Evolutionary conservation across 1,140 invertebrate species (phyloP), one percentile per base, ranked within the genome.

Genomic region (Drosophila yakuba): DNA sequence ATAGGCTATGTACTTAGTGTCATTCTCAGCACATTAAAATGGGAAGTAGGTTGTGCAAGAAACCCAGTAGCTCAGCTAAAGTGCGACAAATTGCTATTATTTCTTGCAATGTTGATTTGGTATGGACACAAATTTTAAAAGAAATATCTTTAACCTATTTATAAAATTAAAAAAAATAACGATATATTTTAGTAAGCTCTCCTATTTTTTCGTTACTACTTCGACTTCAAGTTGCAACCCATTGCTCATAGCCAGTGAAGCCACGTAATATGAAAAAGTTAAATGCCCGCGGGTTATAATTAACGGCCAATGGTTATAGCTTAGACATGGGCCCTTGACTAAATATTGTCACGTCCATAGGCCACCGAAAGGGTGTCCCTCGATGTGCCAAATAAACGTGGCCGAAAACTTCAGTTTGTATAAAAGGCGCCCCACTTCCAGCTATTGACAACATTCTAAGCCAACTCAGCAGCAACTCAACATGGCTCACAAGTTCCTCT

Each of bases 331-430:
- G 84, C 76, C 83, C 83, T 84, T 88, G 83, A 74, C 72, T 57
- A 88, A 88, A 88, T 88, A 88, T 89, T 89, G 83, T 88, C 83
- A 88, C 83, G 83, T 69, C 35, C 59, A 28, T 72, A 54, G 60
- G 69, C 54, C 57, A 77, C 68, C 74, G 44, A 73, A 67, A 75
- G 48, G 72, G 50, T 80, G 84, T 80, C 79, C 83, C 80, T 80
- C 72, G 44, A 5, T 14, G 23, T 25, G 61, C 83, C 83, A 88
- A 80, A 83, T 88, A 77, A 77, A 71, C 83, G 25, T 66, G 67
- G 62, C 57, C 47, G 56, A 83, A 54, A 43, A 58, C 32, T 60
- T 52, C 23, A 45, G 63, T 32, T 32, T 73, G 63, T 88, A 88
- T 88, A 88, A 64, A 88, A 84, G 45, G 50, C 50, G 17, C 0